Conservation (phyloP, 1,140 invertebrate species). For the Ericerus pela region DNA sequence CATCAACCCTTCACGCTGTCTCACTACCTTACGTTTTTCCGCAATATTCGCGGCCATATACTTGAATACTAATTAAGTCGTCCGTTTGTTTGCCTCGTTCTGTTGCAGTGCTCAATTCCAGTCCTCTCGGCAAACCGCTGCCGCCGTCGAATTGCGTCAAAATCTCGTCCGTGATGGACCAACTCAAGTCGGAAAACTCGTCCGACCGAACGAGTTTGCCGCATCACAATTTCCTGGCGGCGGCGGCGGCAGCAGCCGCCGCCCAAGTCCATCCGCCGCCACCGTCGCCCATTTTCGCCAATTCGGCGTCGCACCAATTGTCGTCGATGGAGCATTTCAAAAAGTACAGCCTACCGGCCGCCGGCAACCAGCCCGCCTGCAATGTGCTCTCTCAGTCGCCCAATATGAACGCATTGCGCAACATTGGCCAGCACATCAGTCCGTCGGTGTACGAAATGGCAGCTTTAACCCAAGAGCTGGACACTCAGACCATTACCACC, state of each 20-base stretch:
- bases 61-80: too few relatives aligned
- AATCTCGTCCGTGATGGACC: constrained; percentile 11
- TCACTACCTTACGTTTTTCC: too few relatives aligned
- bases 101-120: constrained; percentile 10
- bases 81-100: too few relatives aligned
- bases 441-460: constrained; percentile 92
- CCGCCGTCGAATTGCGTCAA: constrained; percentile 17
- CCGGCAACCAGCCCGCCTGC: constrained; percentile 14
- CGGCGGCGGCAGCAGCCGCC: constrained; percentile 17
- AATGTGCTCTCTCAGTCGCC: constrained; percentile 33
- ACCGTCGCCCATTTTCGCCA: constrained; percentile 40
- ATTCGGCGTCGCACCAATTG: constrained; percentile 46
- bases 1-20: too few relatives aligned
- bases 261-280: constrained; percentile 28
- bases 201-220: constrained; percentile 13
- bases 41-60: too few relatives aligned
- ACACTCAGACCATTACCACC: constrained; percentile 90
- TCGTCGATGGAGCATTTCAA: constrained; percentile 24
- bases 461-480: constrained; percentile 85
- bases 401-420: constrained; percentile 28
- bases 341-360: constrained; percentile 15
- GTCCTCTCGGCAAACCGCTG: constrained; percentile 18
- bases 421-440: constrained; percentile 27
- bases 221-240: constrained; percentile 16
- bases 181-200: constrained; percentile 14